Base-by-base conservation (phyloP, 2,113 vertebrate genomes). In the Mirounga angustirostris region DNA sequence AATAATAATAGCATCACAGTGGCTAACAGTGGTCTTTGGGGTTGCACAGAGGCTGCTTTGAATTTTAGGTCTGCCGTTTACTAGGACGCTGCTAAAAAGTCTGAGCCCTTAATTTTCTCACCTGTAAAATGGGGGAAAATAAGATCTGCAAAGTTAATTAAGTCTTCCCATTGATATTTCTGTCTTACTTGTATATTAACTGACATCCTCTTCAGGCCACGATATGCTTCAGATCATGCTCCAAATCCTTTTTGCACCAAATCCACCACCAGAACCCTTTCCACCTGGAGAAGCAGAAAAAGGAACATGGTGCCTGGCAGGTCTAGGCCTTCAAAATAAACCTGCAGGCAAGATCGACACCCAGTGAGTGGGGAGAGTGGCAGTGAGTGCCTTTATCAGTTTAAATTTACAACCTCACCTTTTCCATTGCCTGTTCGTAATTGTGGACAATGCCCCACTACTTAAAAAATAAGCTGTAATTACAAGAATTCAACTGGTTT, bases 101-200 rank as follows among this genome's bases (percentile, higher is more conserved):
- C 61, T 73, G 58, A 91, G 18, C 1, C 30, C 61, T 90, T 69
- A 26, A 4, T 83, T 91, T 91, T 90, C 88, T 84, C 46, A 74
- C 22, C 33, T 69, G 19, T 63, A 73, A 94, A 96, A 36, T 80
- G 10, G 30, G 43, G 19, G 61, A 83, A 80, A 88, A 79, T 76
- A 71, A 76, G 33, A 82, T n/a, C 16, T 92, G 30, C 43, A 65
- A 96, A 94, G 78, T 96, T 56, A 94, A 73, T 73, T 28, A 94
- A 85, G 26, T 69, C 24, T 84, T 16, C 8, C 59, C 58, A 33
- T 36, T 67, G 28, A 50, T 91, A 65, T 52, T 89, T 79, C 59
- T 28, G 15, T 71, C 18, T 52, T 63, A 50, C 46, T 5, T 71
- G 7, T 28, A 18, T 73, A 88, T 69, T 89, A 88, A 40, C 40